These are phyloP conservation scores for Grapholita molesta DNA, from an alignment of 1,140 invertebrate species.

Conservation along the genomic window DNA sequence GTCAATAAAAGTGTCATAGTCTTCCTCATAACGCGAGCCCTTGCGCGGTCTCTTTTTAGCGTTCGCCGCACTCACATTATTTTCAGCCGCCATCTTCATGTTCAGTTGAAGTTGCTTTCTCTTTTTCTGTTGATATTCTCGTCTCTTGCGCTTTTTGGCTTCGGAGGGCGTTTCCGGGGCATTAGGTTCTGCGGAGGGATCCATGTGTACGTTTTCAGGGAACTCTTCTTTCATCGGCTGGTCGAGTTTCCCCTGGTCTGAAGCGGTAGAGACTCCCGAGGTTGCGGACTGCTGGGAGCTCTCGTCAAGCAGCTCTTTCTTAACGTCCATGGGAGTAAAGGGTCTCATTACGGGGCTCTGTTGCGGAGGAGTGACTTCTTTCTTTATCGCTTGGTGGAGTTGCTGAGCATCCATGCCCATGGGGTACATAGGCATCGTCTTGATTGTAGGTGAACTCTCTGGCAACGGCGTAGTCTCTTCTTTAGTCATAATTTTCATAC, in stretches of 20 bases:
- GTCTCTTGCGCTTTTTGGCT: constrained; percentile 87
- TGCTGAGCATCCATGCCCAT: constrained; percentile 60
- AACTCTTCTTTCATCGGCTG: constrained; percentile 79
- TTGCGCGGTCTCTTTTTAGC: constrained; percentile 90
- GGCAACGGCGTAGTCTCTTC: constrained; percentile 67
- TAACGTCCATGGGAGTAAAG: constrained; percentile 78
- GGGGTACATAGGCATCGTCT: constrained; percentile 60
- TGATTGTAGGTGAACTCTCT: constrained; percentile 68
- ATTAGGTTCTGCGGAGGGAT: constrained; percentile 58
- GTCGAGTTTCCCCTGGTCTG: constrained; percentile 79
- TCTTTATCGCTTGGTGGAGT: constrained; percentile 71
- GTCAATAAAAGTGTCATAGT: constrained; percentile 94
- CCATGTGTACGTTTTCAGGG: constrained; percentile 66
- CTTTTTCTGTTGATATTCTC: constrained; percentile 92
- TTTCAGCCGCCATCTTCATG: constrained; percentile 77
- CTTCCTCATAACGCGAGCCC: constrained; percentile 91
- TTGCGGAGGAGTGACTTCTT: constrained; percentile 75
- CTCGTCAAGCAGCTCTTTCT: constrained; percentile 81
- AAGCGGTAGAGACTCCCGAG: constrained; percentile 77
- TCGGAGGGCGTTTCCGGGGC: constrained; percentile 81
- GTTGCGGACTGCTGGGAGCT: constrained; percentile 79
- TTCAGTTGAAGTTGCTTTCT: constrained; percentile 82
- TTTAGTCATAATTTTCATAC: constrained; percentile 63
- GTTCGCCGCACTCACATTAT: constrained; percentile 80
- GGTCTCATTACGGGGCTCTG: constrained; percentile 75